Conservation (phyloP, 2,113 vertebrate genomes). For the Rhynchomys soricoides region DNA sequence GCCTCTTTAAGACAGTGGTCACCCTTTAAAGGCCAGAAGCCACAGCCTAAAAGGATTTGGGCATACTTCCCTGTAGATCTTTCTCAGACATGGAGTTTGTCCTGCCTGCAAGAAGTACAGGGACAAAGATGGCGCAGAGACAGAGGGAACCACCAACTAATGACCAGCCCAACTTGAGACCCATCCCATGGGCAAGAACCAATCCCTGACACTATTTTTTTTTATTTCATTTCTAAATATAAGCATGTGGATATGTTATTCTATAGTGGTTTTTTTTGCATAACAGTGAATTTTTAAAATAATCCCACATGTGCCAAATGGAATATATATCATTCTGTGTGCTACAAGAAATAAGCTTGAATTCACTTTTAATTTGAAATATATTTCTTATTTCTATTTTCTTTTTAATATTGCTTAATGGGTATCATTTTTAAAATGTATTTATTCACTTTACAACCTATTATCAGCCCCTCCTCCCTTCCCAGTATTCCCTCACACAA, state of each 20-base stretch:
- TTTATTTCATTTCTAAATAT: neutral
- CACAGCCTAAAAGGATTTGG: neutral
- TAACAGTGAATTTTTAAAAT: constrained; percentile 25
- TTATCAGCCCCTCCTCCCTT: too few species aligned
- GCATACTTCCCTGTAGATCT: neutral
- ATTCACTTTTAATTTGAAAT: constrained; percentile 34
- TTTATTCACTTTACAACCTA: too few species aligned
- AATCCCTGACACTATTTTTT: neutral
- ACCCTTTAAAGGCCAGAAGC: neutral
- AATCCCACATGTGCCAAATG: neutral
- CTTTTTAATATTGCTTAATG: neutral
- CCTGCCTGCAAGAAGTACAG: too few species aligned
- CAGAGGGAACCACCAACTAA: too few species aligned
- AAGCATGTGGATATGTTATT: neutral
- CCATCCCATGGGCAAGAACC: too few species aligned
- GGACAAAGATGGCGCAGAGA: too few species aligned
- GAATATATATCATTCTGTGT: constrained; percentile 25
- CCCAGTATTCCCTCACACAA: too few species aligned
- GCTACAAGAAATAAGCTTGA: constrained; percentile 10
- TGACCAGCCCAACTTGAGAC: too few species aligned
- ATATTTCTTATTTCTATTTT: neutral
- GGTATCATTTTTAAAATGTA: neutral
- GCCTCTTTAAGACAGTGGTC: neutral
- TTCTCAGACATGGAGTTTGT: neutral
- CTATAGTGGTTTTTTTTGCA: neutral